Evolutionary conservation across 37 sponge, comb jelly and placozoan genomes (phyloP).

Genomic region (Ianthella basta): DNA sequence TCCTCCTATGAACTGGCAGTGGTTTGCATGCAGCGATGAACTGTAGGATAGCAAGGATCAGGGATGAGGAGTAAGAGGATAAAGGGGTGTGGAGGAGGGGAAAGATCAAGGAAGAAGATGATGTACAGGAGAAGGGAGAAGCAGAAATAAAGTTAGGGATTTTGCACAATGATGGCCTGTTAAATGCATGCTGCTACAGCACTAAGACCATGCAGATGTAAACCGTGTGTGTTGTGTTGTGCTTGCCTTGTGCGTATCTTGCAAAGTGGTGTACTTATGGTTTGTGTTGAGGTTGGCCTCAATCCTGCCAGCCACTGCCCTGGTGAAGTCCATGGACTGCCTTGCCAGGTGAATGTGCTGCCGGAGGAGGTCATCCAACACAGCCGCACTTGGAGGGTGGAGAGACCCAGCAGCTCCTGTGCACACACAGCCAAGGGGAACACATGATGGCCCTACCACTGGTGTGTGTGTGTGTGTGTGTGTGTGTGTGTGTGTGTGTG

Average conservation of each 20-base stretch:
- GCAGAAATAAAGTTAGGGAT: no score
- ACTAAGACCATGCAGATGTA: not conserved
- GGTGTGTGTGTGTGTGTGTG: not conserved
- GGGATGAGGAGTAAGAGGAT: no score
- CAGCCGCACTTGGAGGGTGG: conserved; percentile 37
- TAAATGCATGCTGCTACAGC: no score
- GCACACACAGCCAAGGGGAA: not conserved
- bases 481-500: no score
- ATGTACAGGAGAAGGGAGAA: no score
- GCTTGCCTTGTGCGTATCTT: conserved; percentile 62
- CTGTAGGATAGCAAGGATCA: no score
- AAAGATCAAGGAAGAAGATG: no score
- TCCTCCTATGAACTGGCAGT: no score
- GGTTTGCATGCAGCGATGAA: no score
- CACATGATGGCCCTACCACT: no score
- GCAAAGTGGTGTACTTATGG: conserved; percentile 64
- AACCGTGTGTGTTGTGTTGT: not conserved
- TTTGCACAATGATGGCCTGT: no score
- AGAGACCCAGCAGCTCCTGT: not conserved
- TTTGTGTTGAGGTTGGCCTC: not conserved
- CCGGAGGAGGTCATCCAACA: conserved; percentile 38
- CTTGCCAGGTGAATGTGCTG: conserved; percentile 48
- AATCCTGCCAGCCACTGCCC: not conserved
- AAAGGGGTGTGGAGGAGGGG: no score
- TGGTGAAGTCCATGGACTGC: conserved; percentile 11